Evolutionary conservation across 2,113 vertebrate species (phyloP).

Genomic region (Delphinapterus leucas): DNA sequence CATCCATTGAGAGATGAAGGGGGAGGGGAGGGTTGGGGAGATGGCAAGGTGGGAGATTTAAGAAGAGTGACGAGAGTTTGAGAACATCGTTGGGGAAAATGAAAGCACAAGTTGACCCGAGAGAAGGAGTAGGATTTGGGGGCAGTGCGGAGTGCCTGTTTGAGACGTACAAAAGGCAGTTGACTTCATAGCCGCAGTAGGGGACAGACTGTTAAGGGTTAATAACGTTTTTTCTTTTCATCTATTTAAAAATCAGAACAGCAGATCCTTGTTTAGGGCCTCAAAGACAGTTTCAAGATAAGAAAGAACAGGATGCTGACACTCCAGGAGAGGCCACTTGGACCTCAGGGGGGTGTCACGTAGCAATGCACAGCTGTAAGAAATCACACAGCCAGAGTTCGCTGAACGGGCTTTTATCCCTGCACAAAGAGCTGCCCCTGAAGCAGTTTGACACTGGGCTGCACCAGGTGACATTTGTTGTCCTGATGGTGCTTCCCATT

Average conservation of each 20-base stretch:
- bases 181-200: not conserved
- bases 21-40: not conserved
- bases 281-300: conserved; percentile 68
- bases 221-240: not conserved
- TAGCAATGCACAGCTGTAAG: conserved; percentile 60
- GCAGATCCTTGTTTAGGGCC: conserved; percentile 55
- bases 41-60: not conserved
- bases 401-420: not conserved
- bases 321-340: conserved; percentile 55
- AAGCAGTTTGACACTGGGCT: conserved; percentile 2
- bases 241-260: conserved; percentile 56
- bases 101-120: not conserved
- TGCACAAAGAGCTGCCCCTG: not conserved
- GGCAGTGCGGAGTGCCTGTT: not conserved
- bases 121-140: not conserved
- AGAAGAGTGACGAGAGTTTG: not conserved
- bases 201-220: conserved; percentile 20
- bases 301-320: conserved; percentile 64
- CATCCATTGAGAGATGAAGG: not conserved
- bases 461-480: conserved; percentile 44
- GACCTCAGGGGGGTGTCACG: conserved; percentile 45
- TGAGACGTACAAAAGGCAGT: not conserved
- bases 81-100: not conserved
- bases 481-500: not conserved
- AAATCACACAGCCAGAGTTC: conserved; percentile 24